phyloP scores from a whole-genome alignment of 2,113 vertebrate species.

The Pteronura brasiliensis region DNA sequence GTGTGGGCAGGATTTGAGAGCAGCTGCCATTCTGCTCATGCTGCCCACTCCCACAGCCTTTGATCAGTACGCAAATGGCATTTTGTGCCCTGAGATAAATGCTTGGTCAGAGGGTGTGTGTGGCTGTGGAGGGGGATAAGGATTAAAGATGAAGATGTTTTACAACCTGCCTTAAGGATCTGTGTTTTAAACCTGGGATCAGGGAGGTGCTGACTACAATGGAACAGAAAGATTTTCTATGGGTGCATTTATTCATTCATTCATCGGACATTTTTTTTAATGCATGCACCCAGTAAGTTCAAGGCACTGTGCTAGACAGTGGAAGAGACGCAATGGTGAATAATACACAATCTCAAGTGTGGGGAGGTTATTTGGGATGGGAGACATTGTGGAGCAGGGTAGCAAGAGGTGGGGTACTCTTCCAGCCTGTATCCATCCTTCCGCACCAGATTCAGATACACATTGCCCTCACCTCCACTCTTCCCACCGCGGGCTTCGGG shows the following conservation, averaged over 20 bases:
- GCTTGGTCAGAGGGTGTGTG: slow-evolving; percentile 75
- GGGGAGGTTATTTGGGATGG: not conserved
- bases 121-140: slow-evolving; percentile 75
- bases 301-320: not conserved
- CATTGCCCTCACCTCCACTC: fast-evolving
- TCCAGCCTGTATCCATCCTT: not conserved
- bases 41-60: slow-evolving; percentile 88
- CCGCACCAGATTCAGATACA: not conserved
- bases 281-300: not conserved
- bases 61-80: slow-evolving; percentile 84
- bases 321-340: not conserved
- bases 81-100: slow-evolving; percentile 87
- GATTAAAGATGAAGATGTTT: slow-evolving; percentile 76
- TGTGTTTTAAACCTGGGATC: slow-evolving; percentile 32
- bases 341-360: not conserved
- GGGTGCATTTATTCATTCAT: not conserved
- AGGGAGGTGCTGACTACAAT: not conserved
- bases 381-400: not conserved
- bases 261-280: not conserved
- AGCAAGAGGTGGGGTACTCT: not conserved
- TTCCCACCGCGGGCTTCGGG: too few species aligned
- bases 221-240: slow-evolving; percentile 37
- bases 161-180: slow-evolving; percentile 40
- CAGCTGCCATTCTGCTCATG: slow-evolving; percentile 84
- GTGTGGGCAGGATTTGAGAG: slow-evolving; percentile 88